These are phyloP conservation scores for Saturnia japonica DNA, from an alignment of 2,888 invertebrate species.

Conservation along the genomic window DNA sequence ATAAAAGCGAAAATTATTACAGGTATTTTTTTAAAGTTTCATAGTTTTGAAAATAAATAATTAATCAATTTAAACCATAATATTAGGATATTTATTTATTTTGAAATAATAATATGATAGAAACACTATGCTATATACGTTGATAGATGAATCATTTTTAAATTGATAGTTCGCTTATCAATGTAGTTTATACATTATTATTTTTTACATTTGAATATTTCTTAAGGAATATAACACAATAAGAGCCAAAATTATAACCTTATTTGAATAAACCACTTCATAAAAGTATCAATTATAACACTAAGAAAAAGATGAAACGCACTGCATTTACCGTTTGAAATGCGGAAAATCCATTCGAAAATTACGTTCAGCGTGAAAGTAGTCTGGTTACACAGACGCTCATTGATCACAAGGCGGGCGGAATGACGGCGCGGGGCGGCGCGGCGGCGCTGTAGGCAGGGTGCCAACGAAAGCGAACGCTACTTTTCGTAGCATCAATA, in stretches of 20 bases:
- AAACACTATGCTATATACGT: too few relatives aligned
- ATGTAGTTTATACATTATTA: background rate
- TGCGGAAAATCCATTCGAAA: conserved; percentile 37
- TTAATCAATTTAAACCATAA: too few relatives aligned
- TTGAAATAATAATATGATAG: too few relatives aligned
- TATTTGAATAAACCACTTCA: background rate
- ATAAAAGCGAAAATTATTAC: too few relatives aligned
- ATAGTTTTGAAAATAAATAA: too few relatives aligned
- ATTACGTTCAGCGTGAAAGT: conserved; percentile 65
- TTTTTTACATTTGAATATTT: background rate
- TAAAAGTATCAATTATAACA: too few relatives aligned
- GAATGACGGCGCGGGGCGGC: too few relatives aligned
- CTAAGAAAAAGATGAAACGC: background rate
- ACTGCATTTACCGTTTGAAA: conserved; percentile 17
- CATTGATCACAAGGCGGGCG: conserved; percentile 65
- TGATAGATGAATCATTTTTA: too few relatives aligned
- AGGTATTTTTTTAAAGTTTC: too few relatives aligned
- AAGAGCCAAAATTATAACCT: background rate
- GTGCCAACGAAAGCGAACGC: conserved; percentile 75
- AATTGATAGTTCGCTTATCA: too few relatives aligned
- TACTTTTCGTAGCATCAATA: conserved; percentile 37
- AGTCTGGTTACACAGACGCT: conserved; percentile 65
- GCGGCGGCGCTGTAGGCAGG: conserved; percentile 45
- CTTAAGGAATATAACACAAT: background rate
- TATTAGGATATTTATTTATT: too few relatives aligned